phyloP scores from a whole-genome alignment of 1,140 invertebrate genomes.

The Helicoverpa armigera region DNA sequence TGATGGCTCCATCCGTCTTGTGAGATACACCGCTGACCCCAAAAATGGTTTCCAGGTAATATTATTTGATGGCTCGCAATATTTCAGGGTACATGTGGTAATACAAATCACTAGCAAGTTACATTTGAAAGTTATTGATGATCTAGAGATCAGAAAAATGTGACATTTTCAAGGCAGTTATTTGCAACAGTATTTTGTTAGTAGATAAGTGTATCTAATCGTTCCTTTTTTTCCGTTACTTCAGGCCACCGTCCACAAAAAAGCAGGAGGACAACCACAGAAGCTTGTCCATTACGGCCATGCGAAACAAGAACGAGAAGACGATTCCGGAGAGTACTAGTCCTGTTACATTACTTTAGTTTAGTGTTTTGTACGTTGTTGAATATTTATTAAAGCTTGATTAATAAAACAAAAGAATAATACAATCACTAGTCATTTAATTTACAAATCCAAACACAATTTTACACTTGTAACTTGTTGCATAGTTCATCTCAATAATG shows the following conservation, averaged over 20 bases:
- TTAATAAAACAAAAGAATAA: conserved; percentile 54
- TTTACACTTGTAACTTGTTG: neutral
- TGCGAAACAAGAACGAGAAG: conserved; percentile 67
- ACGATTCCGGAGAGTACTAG: conserved; percentile 79
- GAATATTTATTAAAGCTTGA: conserved; percentile 68
- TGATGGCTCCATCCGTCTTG: conserved; percentile 85
- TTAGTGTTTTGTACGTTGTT: conserved; percentile 59
- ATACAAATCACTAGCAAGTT: neutral
- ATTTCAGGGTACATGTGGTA: too few relatives aligned
- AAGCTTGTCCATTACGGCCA: conserved; percentile 70
- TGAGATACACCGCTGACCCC: conserved; percentile 87
- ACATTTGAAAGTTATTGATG: neutral
- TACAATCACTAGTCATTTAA: conserved; percentile 31
- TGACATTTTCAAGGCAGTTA: too few relatives aligned
- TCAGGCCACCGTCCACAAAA: conserved; percentile 83
- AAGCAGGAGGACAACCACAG: conserved; percentile 69
- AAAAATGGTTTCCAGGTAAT: conserved; percentile 84
- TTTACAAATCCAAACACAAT: conserved; percentile 26
- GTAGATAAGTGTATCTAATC: too few relatives aligned
- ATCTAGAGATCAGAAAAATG: too few relatives aligned
- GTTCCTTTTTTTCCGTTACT: conserved; percentile 37
- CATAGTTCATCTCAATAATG: conserved; percentile 55
- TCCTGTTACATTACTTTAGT: conserved; percentile 58
- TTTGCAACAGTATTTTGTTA: neutral
- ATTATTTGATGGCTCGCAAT: neutral